Evolutionary conservation across 1,140 invertebrate genomes (phyloP).

Genomic region (Littorina saxatilis): DNA sequence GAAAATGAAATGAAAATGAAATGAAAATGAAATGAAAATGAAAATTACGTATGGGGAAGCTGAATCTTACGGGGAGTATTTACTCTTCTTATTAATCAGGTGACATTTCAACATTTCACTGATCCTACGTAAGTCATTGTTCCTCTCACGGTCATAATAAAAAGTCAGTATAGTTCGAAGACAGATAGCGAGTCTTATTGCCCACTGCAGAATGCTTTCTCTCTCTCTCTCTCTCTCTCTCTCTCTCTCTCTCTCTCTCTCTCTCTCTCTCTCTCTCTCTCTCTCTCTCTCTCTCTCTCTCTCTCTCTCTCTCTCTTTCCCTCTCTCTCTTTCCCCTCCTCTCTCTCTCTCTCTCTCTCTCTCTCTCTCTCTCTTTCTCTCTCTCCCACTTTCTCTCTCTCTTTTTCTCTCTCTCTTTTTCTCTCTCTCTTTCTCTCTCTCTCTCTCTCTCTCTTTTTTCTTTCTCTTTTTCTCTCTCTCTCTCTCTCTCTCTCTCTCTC

Average conservation of each 20-base stretch:
- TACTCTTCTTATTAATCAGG: not conserved
- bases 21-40: no score
- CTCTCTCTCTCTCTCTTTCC: slow-evolving; percentile 38
- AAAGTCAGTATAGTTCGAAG: no score
- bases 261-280: no score
- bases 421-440: not conserved
- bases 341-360: not conserved
- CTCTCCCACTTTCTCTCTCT: not conserved
- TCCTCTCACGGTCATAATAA: not conserved
- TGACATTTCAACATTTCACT: no score
- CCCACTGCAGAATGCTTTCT: not conserved
- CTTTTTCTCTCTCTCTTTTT: not conserved
- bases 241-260: no score
- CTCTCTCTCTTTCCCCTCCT: not conserved
- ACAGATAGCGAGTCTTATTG: no score
- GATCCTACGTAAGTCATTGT: not conserved
- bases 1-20: not conserved
- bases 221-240: no score
- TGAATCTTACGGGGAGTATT: not conserved
- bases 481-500: not conserved
- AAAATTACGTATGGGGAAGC: no score
- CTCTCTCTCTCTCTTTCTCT: slow-evolving; percentile 21
- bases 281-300: slow-evolving; percentile 9
- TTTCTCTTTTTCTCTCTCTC: not conserved
- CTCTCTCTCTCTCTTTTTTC: not conserved